These are phyloP conservation scores for Lepisosteus oculatus DNA, from an alignment of 2,113 vertebrate species.

Conservation along the genomic window DNA sequence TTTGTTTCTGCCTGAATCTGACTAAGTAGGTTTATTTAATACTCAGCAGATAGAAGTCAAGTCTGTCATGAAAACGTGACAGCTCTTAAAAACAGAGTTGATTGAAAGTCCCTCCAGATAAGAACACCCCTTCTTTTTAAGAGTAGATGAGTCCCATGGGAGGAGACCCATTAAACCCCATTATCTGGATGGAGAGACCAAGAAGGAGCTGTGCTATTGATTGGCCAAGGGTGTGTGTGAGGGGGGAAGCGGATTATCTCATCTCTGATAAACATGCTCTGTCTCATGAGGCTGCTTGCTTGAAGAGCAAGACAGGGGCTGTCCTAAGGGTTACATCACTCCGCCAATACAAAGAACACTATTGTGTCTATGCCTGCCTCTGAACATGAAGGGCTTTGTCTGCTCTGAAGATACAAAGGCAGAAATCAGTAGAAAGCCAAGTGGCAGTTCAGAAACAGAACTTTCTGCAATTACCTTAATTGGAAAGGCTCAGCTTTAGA, in stretches of 20 bases:
- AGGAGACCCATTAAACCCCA: conserved; percentile 47
- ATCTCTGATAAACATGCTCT: conserved; percentile 15
- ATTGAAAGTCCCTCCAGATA: conserved; percentile 33
- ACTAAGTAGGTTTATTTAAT: too few species aligned
- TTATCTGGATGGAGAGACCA: conserved; percentile 47
- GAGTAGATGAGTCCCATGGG: conserved; percentile 36
- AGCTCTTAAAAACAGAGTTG: background rate
- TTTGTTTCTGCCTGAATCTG: too few species aligned
- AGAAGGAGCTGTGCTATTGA: conserved; percentile 39
- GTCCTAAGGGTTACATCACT: background rate
- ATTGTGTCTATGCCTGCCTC: background rate
- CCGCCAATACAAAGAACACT: background rate
- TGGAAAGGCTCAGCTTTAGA: too few species aligned
- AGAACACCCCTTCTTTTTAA: conserved; percentile 18
- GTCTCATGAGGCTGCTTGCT: background rate
- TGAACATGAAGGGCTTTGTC: background rate
- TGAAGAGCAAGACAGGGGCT: background rate
- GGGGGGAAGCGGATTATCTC: conserved; percentile 25
- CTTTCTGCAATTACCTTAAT: too few species aligned
- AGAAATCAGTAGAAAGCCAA: too few species aligned
- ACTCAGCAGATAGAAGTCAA: too few species aligned
- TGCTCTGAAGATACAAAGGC: too few species aligned
- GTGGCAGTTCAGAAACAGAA: too few species aligned
- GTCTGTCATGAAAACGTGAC: too few species aligned
- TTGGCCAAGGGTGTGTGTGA: conserved; percentile 21